Base-by-base conservation (phyloP, 2,797 vertebrate genomes). In the Paedocypris micromegethes region DNA sequence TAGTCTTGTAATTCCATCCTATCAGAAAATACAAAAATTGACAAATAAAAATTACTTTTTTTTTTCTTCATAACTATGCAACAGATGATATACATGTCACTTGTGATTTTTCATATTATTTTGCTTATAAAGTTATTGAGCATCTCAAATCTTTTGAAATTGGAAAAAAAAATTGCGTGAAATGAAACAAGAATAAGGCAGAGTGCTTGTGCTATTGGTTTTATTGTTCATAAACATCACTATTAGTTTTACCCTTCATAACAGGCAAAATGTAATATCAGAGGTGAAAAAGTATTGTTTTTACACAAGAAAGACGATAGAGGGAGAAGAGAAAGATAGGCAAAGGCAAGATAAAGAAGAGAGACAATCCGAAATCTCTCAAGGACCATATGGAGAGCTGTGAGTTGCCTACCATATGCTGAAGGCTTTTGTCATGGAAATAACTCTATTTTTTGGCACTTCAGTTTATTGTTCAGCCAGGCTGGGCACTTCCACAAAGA, bases 381-480 rank as follows among this genome's bases (percentile, higher is more conserved):
- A 88, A 88, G 87, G 87, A 88, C 86, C 89, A 90, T 91, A 90
- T 91, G 89, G 89, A 86, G 84, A 86, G 85, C 88, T 87, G 84
- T 85, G 82, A 87, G 87, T 83, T 86, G 88, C 86, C 89, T 80
- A 85, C 90, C 90, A 90, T 90, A 90, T 90, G 90, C 88, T 88
- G 86, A 89, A 90, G 89, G 89, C 90, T 91, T 91, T 91, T 91
- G 89, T 91, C 85, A 91, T 91, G 90, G 88, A 91, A 91, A 91
- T 91, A 85, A 88, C 85, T 89, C 85, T 90, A 89, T 74, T 80
- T 82, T 91, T 91, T 91, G 90, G 90, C 90, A 91, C 90, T 90
- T 91, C 77, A 88, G 75, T 70, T 90, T 88, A 85, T 86, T 87
- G 88, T 87, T 79, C 89, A 91, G 90, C 86, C 89, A 85, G 88